phyloP scores from a whole-genome alignment of 2,888 invertebrate genomes.

The Cloeon dipterum region DNA sequence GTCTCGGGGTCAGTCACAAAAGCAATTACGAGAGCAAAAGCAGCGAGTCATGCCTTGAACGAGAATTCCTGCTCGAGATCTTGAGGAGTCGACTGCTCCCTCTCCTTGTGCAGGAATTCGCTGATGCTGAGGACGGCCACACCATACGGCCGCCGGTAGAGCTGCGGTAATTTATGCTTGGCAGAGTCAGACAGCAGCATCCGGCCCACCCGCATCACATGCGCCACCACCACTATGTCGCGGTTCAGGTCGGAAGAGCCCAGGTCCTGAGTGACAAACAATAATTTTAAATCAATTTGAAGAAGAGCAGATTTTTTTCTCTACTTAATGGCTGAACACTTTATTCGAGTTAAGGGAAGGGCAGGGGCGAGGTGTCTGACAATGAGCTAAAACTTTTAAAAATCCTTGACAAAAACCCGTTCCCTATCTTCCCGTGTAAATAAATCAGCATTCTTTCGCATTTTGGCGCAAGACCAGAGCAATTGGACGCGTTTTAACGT shows the following conservation, averaged over 20 bases:
- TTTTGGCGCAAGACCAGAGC: too few relatives aligned
- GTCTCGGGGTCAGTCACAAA: not conserved
- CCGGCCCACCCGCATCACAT: constrained; percentile 72
- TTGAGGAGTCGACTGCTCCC: constrained; percentile 2
- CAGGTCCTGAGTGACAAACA: constrained; percentile 51
- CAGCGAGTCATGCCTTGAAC: constrained; percentile 30
- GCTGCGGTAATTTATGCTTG: constrained; percentile 18
- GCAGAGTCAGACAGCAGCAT: constrained; percentile 45
- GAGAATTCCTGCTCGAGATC: constrained; percentile 35
- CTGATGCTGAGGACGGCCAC: constrained; percentile 58
- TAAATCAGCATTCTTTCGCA: too few relatives aligned
- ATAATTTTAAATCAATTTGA: constrained; percentile 5
- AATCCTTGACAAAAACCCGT: too few relatives aligned
- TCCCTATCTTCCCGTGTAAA: too few relatives aligned
- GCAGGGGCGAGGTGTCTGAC: too few relatives aligned
- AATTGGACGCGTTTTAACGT: too few relatives aligned
- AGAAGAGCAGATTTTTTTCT: too few relatives aligned
- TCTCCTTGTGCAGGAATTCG: constrained; percentile 19
- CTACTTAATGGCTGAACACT: too few relatives aligned
- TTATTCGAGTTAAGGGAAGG: too few relatives aligned
- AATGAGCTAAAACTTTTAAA: too few relatives aligned
- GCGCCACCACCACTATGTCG: constrained; percentile 71
- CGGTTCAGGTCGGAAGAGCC: constrained; percentile 64
- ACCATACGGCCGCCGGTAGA: constrained; percentile 47
- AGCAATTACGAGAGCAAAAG: not conserved